phyloP scores from a whole-genome alignment of 2,113 vertebrate genomes.

The Genyomyrus donnyi region DNA sequence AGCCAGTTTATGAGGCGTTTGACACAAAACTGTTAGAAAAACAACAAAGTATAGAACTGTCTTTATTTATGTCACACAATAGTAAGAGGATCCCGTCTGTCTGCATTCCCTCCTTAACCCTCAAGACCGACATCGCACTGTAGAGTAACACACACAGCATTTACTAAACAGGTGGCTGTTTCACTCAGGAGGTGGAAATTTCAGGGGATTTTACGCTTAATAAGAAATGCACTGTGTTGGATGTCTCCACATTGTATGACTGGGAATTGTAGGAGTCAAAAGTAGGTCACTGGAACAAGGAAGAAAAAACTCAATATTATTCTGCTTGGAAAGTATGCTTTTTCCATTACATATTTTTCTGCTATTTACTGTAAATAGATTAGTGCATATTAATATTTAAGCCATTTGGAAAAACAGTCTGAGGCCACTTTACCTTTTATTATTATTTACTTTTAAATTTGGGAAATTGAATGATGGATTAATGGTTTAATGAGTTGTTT shows the following conservation, averaged over 20 bases:
- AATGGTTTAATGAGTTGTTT: not conserved
- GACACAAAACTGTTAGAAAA: not conserved
- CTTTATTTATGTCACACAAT: not conserved
- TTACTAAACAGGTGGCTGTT: not conserved
- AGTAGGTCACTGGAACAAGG: not conserved
- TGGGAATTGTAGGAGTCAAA: not conserved
- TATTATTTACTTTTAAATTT: conserved; percentile 1
- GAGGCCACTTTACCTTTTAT: not conserved
- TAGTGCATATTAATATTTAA: not conserved
- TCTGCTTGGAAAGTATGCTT: not conserved
- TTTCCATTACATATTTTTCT: conserved; percentile 2
- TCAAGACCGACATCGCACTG: not conserved
- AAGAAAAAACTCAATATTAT: not conserved
- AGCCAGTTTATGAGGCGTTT: not conserved
- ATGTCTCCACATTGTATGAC: not conserved
- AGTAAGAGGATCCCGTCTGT: not conserved
- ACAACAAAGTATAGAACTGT: not conserved
- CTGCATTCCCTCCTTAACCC: not conserved
- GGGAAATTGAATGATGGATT: not conserved
- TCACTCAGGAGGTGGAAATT: not conserved
- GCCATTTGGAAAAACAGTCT: not conserved
- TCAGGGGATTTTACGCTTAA: not conserved
- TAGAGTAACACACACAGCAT: not conserved
- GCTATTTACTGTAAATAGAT: not conserved
- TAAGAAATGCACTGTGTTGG: not conserved